Evolutionary conservation across 1,140 invertebrate genomes (phyloP), one percentile per base, ranked within the genome.

Genomic region (Helicorthomorpha holstii): DNA sequence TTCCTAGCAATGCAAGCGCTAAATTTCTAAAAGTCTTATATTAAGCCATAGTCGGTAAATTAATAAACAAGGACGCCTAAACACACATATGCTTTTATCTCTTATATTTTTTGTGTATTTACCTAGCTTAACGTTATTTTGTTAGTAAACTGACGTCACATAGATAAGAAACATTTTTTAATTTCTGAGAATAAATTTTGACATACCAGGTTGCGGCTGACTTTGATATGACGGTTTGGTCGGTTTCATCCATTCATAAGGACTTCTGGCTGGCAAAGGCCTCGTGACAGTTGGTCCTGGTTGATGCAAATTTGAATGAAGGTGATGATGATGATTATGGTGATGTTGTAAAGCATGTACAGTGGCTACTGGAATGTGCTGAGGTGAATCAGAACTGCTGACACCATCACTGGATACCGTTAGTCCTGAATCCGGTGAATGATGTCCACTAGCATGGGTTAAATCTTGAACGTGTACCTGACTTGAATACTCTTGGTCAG

Each of bases 191-290:
- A n/a, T n/a, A n/a, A n/a, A n/a, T n/a, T n/a, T n/a, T n/a, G n/a
- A n/a, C n/a, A n/a, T 66, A 87, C 85, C 83, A 66, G 83, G 82
- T 68, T 81, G 83, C 0, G 82, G 81, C 61, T 85, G 81, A 47
- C 70, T 78, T 25, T 46, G 44, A 61, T 85, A 82, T 63, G 87
- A 88, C 7, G 81, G 79, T 0, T 82, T 78, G 64, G 85, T 87
- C n/a, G n/a, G n/a, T 63, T 83, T 88, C 78, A 91, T 89, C 85
- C 85, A 91, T 57, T 87, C 85, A 63, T 78, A 89, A 0, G 85
- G 85, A 49, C 81, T 83, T 14, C 82, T 70, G 16, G 76, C 75
- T 1, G 79, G 77, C 3, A 76, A 70, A 16, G 83, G 82, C 61
- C 75, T 67, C 21, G 50, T 24, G 3, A 55, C 25, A 24, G 41